These are phyloP conservation scores for Drosophila virilis DNA, from an alignment of 1,140 invertebrate species.

Conservation along the genomic window DNA sequence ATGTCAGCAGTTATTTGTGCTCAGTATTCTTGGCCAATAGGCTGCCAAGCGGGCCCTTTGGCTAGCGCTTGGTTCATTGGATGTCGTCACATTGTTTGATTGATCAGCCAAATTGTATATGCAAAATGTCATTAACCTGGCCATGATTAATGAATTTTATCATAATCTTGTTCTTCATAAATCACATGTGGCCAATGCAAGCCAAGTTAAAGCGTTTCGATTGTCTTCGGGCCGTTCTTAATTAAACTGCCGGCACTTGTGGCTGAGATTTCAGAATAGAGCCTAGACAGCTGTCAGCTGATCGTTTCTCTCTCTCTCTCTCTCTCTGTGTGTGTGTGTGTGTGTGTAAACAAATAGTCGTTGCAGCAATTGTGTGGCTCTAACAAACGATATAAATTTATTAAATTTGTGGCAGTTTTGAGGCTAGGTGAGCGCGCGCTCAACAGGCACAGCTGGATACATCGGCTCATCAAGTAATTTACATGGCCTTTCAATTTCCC, in stretches of 20 bases:
- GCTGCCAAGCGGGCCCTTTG: slow-evolving; percentile 12
- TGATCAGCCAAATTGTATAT: slow-evolving; percentile 60
- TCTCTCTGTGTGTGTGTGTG: neutral
- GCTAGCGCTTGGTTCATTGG: neutral
- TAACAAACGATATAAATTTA: slow-evolving; percentile 6
- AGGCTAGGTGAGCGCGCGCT: slow-evolving; percentile 37
- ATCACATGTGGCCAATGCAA: slow-evolving; percentile 51
- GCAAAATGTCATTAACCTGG: slow-evolving; percentile 77
- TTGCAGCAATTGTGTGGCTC: slow-evolving; percentile 34
- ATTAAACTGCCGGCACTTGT: slow-evolving; percentile 52
- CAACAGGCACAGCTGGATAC: slow-evolving; percentile 68
- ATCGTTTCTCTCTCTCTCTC: too few relatives aligned
- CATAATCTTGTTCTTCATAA: slow-evolving; percentile 69
- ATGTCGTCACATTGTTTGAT: slow-evolving; percentile 51
- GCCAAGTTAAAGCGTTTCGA: slow-evolving; percentile 57
- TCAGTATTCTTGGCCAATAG: too few relatives aligned
- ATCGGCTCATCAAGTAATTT: slow-evolving; percentile 73
- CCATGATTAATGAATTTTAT: slow-evolving; percentile 75
- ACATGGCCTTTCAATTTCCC: slow-evolving; percentile 79
- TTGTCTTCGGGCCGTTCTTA: slow-evolving; percentile 51
- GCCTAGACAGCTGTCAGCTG: slow-evolving; percentile 23
- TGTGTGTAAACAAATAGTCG: slow-evolving; percentile 64
- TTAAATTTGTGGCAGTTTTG: slow-evolving; percentile 71
- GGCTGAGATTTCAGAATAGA: slow-evolving; percentile 11
- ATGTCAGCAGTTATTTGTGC: slow-evolving; percentile 36